Evolutionary conservation across 2,888 invertebrate genomes (phyloP), one percentile per base, ranked within the genome.

Genomic region (Hemithea aestivaria): DNA sequence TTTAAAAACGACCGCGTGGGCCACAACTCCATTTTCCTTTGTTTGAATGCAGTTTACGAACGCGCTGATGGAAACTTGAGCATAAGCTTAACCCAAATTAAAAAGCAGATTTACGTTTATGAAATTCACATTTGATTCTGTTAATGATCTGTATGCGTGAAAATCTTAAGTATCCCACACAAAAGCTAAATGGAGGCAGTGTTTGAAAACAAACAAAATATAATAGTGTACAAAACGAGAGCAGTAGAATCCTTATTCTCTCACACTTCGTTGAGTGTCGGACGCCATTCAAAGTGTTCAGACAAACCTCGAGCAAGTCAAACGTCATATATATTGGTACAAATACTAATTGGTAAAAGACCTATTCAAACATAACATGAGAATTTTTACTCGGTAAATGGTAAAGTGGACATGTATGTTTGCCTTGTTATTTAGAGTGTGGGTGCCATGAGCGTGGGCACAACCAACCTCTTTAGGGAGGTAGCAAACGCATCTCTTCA

Each of bases 281-380:
- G 66, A 51, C 63, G 58, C 64, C 66, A 62, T 58, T 72, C 73
- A 73, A 72, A 71, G 66, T 65, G 58, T 67, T 67, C 71, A 70
- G 66, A 68, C 75, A 69, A 73, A 68, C 70, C 65, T 63, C 56
- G 48, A 66, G 63, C 62, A 59, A 66, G 59, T 59, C 68, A 58
- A 66, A 70, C 67, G 62, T 75, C 71, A 62, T 80, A 71, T 55
- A 53, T 75, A 78, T 80, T 77, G 81, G 81, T 84, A 78, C 78
- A 81, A 84, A 85, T 79, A 82, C 81, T 84, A 84, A 84, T 85
- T 84, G 81, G 80, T 83, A 81, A 83, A 80, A 84, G 83, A 75
- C 85, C 84, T 83, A 79, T 75, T 73, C 83, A 85, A 84, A 85
- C 82, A 85, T 54, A 66, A 79, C 78, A 77, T 77, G 83, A 75